These are phyloP conservation scores for Hipposideros armiger DNA, from an alignment of 2,113 vertebrate genomes.

Conservation along the genomic window DNA sequence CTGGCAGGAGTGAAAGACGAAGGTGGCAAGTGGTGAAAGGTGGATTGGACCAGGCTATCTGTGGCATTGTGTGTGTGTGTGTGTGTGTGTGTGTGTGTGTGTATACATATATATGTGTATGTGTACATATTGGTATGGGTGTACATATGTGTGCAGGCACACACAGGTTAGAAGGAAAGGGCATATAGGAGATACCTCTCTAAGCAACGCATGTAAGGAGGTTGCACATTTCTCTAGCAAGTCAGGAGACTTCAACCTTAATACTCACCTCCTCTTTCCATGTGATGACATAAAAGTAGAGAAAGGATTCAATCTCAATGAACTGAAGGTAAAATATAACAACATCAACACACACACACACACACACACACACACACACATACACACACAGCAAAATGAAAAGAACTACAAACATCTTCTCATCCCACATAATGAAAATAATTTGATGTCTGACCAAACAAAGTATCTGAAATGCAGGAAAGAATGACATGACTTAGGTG, in stretches of 20 bases:
- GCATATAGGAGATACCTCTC: not conserved
- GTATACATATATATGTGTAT: too few relatives aligned
- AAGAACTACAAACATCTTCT: not conserved
- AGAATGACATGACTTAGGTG: not conserved
- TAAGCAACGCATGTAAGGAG: accelerated
- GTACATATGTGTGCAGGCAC: accelerated
- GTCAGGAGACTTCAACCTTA: not conserved
- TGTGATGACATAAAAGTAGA: not conserved
- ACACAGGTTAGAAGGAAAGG: not conserved
- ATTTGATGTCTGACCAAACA: not conserved
- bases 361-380: too few relatives aligned
- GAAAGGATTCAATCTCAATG: not conserved
- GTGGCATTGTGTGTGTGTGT: not conserved
- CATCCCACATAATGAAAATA: not conserved
- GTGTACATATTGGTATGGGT: not conserved
- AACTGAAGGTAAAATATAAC: not conserved
- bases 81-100: not conserved
- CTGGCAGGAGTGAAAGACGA: not conserved
- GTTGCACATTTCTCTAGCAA: not conserved
- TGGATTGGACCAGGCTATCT: not conserved
- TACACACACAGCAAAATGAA: not conserved
- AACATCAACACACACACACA: not conserved
- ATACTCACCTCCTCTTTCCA: not conserved
- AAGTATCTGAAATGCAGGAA: not conserved
- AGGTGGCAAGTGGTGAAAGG: not conserved